Evolutionary conservation across 2,797 vertebrate genomes (phyloP).

Genomic region (Smutsia temminckii): DNA sequence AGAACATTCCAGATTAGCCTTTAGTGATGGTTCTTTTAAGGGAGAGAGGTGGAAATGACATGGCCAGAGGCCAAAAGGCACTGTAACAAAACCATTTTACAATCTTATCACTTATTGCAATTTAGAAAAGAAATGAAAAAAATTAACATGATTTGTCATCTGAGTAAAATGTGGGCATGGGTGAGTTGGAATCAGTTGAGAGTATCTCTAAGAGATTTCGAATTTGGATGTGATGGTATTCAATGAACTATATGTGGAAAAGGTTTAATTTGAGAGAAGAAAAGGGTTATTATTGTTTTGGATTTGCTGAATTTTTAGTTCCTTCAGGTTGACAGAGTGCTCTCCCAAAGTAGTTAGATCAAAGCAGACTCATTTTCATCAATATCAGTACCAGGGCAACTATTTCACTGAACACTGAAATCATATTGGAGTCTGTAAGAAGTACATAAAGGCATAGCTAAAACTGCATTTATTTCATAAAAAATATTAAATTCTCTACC

Average conservation of each 20-base stretch:
- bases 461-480: background rate
- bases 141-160: background rate
- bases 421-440: background rate
- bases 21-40: background rate
- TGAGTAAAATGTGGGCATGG: conserved; percentile 1
- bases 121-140: background rate
- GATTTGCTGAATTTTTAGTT: conserved; percentile 3
- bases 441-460: background rate
- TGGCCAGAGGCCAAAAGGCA: background rate
- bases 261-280: background rate
- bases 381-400: background rate
- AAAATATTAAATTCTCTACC: background rate
- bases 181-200: background rate
- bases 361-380: background rate
- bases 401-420: background rate
- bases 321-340: background rate
- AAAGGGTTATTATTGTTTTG: background rate
- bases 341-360: background rate
- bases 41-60: background rate
- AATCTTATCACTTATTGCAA: background rate
- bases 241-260: background rate
- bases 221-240: background rate
- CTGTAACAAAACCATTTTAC: background rate
- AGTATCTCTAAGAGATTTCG: background rate
- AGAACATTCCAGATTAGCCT: background rate